Evolutionary conservation across 2,797 vertebrate genomes (phyloP), one percentile per base, ranked within the genome.

Genomic region (Toxotes lorentzi): DNA sequence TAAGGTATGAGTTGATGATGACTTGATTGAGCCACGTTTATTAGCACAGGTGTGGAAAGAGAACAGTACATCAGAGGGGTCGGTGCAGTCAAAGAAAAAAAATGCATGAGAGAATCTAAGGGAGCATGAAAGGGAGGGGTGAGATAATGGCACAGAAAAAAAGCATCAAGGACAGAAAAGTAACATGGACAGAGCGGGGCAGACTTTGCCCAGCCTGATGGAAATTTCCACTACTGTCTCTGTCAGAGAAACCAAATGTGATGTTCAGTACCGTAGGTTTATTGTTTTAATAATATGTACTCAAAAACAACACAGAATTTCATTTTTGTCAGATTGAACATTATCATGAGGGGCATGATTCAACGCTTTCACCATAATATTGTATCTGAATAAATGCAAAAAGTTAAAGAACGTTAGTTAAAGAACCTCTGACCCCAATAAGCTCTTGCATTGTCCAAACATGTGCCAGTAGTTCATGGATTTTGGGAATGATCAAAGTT

Each of bases 151-250:
- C 12, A 40, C 24, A 56, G 30, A 21, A 64, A 7, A 59, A 6
- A 58, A 69, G 9, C 57, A 50, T 43, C 23, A 38, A 51, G 41
- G 47, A 48, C 73, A 72, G 41, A 68, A 70, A 64, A 35, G 47
- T 48, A 51, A 41, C 62, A 48, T 47, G 13, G 45, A 45, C n/a
- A 53, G 51, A 41, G 48, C 43, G 10, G 17, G 16, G n/a, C 54
- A 79, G 76, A 83, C 76, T 83, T 79, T 83, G 67, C 41, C 50
- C 71, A 66, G 56, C n/a, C 41, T 58, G 47, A 73, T 73, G 64
- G 69, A 77, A 84, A 61, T 69, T 73, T 77, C 73, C 73, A 76
- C 64, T 16, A 34, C 17, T 61, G 40, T 32, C 30, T 63, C 48
- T 72, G 45, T n/a, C 30, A 68, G 1, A 40, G 27, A 60, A 38